A percentile compares a stretch with the other conserved stretches of the same genome.
Conservation (phyloP, 2,113 vertebrate genomes). For the Sarotherodon lohbergeri region DNA sequence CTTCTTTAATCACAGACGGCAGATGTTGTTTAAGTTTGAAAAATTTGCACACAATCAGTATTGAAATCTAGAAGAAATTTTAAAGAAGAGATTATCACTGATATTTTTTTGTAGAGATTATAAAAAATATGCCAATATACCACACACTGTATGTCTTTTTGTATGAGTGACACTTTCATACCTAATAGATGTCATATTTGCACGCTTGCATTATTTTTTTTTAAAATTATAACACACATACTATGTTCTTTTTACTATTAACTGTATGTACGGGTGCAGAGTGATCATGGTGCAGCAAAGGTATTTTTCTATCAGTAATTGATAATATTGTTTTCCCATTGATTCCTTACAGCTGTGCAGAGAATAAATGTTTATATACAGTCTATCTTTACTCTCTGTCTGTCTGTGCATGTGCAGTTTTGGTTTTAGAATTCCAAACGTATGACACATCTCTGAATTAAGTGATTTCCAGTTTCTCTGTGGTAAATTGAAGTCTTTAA, state of each 20-base stretch:
- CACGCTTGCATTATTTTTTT: neutral
- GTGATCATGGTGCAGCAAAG: constrained; percentile 49
- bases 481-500: neutral
- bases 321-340: constrained; percentile 20
- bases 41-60: constrained; percentile 51
- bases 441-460: neutral
- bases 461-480: neutral
- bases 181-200: constrained; percentile 24
- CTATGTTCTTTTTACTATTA: constrained; percentile 23
- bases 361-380: constrained; percentile 65
- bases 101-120: constrained; percentile 60
- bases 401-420: neutral
- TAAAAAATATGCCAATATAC: constrained; percentile 47
- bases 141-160: constrained; percentile 30
- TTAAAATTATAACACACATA: neutral
- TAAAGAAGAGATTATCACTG: constrained; percentile 27
- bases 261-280: constrained; percentile 29
- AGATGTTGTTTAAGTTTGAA: constrained; percentile 30
- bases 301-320: constrained; percentile 65
- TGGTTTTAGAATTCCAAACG: neutral
- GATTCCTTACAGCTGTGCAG: constrained; percentile 36
- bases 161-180: constrained; percentile 24
- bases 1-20: constrained; percentile 13
- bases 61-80: neutral
- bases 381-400: neutral